Evolutionary conservation across 1,140 invertebrate species (phyloP), one percentile per base, ranked within the genome.

Genomic region (Lucilia cuprina): DNA sequence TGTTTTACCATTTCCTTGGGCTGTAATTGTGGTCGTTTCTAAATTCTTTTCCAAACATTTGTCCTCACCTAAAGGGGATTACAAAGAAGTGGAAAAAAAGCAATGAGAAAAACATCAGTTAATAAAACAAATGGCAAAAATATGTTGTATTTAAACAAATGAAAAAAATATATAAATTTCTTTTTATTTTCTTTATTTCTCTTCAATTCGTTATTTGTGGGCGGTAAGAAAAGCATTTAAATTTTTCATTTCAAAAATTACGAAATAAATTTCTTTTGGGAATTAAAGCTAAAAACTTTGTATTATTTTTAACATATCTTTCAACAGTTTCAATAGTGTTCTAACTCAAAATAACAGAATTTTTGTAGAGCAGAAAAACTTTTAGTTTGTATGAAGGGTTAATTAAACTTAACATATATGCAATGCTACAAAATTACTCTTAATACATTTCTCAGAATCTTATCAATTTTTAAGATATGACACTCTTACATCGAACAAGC

Each of bases 11-110:
- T 89, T 83, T 41, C 87, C 86, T 60, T 87, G 89, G 84, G 88
- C 87, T 83, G 87, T 89, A 82, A 85, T 49, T 47, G 77, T 50
- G 19, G 82, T 85, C 41, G 89, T 82, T 84, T 91, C 89, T 65
- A 88, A 84, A 86, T 87, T 89, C 84, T 91, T 90, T 86, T 90
- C 89, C 87, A 91, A 88, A 84, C 89, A 90, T 87, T 91, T 91
- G 84, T 87, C 88, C 10, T 89, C 89, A 87, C 89, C 89, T 91
- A 84, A 9, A 80, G 77, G 25, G 77, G 25, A 75, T 77, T 19
- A 70, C 14, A 12, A 14, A 70, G 65, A 70, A 55, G 49, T 14
- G 55, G 19, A 12, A 75, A 70, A 41, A 50, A 83, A 10, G 5
- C 19, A 84, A 25, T 74, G 82, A 70, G 13, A 82, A 14, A 30